Evolutionary conservation across 64 coral and sea anemone genomes (phyloP).

Genomic region (Pocillopora verrucosa): DNA sequence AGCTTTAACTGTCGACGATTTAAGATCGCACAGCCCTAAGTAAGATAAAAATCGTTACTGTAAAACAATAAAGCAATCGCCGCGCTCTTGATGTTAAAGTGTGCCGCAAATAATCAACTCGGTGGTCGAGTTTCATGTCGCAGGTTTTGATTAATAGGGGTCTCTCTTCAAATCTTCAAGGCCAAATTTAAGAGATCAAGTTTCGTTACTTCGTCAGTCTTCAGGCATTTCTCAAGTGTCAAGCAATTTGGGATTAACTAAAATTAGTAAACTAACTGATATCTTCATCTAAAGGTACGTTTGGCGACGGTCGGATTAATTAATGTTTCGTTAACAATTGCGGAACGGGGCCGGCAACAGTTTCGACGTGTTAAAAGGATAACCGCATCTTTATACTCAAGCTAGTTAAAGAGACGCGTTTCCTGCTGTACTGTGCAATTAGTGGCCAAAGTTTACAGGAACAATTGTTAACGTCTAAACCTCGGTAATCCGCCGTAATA

Average conservation of each 20-base stretch:
- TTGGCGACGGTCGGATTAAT: neutral
- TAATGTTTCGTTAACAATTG: slow-evolving; percentile 7
- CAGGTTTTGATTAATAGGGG: slow-evolving; percentile 20
- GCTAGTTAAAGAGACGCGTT: neutral
- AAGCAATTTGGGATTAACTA: slow-evolving; percentile 2
- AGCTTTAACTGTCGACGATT: neutral
- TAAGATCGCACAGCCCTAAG: neutral
- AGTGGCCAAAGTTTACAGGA: slow-evolving; percentile 21
- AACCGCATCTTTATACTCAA: slow-evolving; percentile 41
- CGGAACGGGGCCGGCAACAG: neutral
- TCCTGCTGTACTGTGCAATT: slow-evolving; percentile 31
- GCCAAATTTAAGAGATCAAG: slow-evolving; percentile 11
- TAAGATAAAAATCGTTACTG: neutral
- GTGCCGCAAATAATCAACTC: slow-evolving; percentile 10
- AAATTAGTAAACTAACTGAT: slow-evolving; percentile 15
- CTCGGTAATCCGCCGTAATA: slow-evolving; percentile 19
- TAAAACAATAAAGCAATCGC: slow-evolving; percentile 24
- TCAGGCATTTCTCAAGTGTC: neutral
- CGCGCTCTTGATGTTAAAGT: slow-evolving; percentile 14
- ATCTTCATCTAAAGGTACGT: neutral
- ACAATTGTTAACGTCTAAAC: slow-evolving; percentile 38
- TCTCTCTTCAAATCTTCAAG: slow-evolving; percentile 15
- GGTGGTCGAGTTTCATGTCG: neutral
- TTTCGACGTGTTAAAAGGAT: slow-evolving; percentile 27
- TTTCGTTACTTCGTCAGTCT: slow-evolving; percentile 1